Evolutionary conservation across 1,140 invertebrate genomes (phyloP), one percentile per base, ranked within the genome.

Genomic region (Nautilus pompilius): DNA sequence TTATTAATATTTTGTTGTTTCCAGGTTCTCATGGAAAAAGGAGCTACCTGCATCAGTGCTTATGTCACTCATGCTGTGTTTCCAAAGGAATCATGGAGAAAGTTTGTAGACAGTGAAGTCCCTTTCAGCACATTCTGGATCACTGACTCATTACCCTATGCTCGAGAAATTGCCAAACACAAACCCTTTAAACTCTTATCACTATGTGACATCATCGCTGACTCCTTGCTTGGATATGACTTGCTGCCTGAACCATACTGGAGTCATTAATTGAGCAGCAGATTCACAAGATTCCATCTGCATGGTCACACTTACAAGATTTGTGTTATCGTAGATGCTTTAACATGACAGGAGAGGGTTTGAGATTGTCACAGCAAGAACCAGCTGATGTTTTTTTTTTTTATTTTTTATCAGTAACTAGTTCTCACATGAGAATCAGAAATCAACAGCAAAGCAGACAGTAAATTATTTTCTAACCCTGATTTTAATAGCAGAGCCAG

Each of bases 21-120:
- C 15, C 58, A 82, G 79, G 79, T 73, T 5, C 65, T 82, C 32
- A 22, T 76, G 6, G 69, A 74, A 33, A 67, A 72, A 62, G 80
- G 80, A 55, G 80, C 81, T 5, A 65, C 26, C 6, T 60, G 57
- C 17, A 63, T 83, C 32, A 81, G 79, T 67, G 78, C 79, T 8
- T 83, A 77, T 65, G 81, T 81, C 2, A 82, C 80, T 15, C 81
- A 83, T 67, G 67, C 80, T 15, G 80, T 83, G n/a, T 83, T 83
- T 62, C 81, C 81, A 4, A 77, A 78, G 10, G 63, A 80, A 6
- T 80, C 79, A 2, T 83, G 81, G 81, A 71, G 72, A 49, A 74
- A 73, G 45, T 83, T 83, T 62, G 62, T 66, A 0, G 54, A 72
- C n/a, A 41, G 48, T 15, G 69, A 74, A 22, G 69, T 77, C 1